Conservation (phyloP, 2,888 invertebrate genomes). For the Liodrosophila aerea region DNA sequence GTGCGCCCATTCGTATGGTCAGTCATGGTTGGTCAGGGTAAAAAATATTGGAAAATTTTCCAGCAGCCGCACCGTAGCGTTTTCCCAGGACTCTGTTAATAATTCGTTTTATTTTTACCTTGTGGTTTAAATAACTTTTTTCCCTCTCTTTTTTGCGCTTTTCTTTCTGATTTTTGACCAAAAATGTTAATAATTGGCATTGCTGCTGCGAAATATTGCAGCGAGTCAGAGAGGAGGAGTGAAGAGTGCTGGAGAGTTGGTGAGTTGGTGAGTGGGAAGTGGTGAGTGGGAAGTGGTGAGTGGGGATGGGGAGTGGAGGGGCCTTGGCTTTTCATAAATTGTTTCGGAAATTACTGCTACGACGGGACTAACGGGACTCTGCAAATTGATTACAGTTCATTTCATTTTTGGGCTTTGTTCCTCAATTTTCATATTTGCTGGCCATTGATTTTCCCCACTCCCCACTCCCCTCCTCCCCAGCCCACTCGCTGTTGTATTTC, state of each 20-base stretch:
- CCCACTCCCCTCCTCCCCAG: not conserved
- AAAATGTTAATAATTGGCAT: conserved; percentile 71
- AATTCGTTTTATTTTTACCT: conserved; percentile 60
- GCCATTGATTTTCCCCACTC: conserved; percentile 34
- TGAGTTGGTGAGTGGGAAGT: no score
- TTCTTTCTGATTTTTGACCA: conserved; percentile 28
- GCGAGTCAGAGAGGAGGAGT: no score
- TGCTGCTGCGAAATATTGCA: conserved; percentile 30
- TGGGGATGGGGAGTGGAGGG: not conserved
- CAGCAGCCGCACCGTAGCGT: not conserved
- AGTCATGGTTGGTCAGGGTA: conserved; percentile 22
- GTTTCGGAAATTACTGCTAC: conserved; percentile 63
- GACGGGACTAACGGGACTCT: conserved; percentile 32
- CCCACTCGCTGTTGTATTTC: conserved; percentile 1
- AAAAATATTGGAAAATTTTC: conserved; percentile 46
- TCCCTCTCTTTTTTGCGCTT: conserved; percentile 13
- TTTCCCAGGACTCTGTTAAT: conserved; percentile 34
- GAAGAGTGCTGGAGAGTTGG: no score
- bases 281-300: not conserved
- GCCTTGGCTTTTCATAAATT: conserved; percentile 49
- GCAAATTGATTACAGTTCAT: conserved; percentile 73
- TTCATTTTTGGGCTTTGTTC: conserved; percentile 50
- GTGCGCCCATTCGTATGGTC: conserved; percentile 13
- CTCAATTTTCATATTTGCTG: conserved; percentile 6
- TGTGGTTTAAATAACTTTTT: conserved; percentile 41